phyloP scores from a whole-genome alignment of 1,140 invertebrate genomes.

The Fopius arisanus region DNA sequence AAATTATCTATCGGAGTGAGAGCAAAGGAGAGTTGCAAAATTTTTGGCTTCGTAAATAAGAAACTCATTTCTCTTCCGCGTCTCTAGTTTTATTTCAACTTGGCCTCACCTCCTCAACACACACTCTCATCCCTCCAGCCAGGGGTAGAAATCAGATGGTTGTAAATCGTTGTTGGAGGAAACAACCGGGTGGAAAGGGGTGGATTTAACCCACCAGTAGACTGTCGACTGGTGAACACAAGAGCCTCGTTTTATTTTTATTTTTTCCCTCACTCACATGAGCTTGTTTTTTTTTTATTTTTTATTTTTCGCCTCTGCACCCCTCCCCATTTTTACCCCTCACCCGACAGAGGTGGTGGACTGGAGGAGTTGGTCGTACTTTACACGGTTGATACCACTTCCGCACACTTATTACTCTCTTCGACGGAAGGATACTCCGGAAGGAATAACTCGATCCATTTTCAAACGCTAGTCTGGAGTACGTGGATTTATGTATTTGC shows the following conservation, averaged over 20 bases:
- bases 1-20: slow-evolving; percentile 38
- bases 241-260: not conserved
- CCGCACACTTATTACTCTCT: slow-evolving; percentile 25
- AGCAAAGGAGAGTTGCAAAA: not conserved
- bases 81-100: not conserved
- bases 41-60: slow-evolving; percentile 47
- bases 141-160: slow-evolving; percentile 53
- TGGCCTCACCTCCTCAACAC: not conserved
- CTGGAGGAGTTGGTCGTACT: slow-evolving; percentile 14
- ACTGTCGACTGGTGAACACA: slow-evolving; percentile 17
- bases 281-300: slow-evolving; percentile 10
- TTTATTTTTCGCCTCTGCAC: not conserved
- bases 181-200: slow-evolving; percentile 32
- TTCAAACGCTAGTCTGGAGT: not conserved
- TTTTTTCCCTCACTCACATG: not conserved
- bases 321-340: not conserved
- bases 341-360: too few species aligned
- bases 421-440: not conserved
- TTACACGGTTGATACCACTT: slow-evolving; percentile 27
- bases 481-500: slow-evolving; percentile 11
- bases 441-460: not conserved
- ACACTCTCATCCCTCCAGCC: not conserved
- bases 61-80: slow-evolving; percentile 33
- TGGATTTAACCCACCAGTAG: slow-evolving; percentile 22
- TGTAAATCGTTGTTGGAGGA: slow-evolving; percentile 51